Base-by-base conservation (phyloP, 2,888 invertebrate genomes). In the Coelogynopora nodosa region DNA sequence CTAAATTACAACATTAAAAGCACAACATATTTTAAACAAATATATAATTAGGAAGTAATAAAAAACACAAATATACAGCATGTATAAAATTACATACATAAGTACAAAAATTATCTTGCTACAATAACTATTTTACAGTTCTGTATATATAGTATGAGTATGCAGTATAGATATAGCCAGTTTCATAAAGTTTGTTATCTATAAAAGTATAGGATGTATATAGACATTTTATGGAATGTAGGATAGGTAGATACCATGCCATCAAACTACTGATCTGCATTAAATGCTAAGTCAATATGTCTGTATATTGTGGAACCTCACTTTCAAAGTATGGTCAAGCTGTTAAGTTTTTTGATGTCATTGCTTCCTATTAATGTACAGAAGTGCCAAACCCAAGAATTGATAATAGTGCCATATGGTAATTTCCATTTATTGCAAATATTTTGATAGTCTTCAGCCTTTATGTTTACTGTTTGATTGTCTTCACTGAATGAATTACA, bases 241-340 rank as follows among this genome's bases (percentile, higher is more conserved):
- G 49, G 18, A 49, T 49, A 49, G 18, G 49, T 49, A 49, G n/a
- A n/a, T n/a, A n/a, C 49, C 49, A 49, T 49, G 23, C 23, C 74
- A 23, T 23, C 74, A 5, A 74, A 23, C 74, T 74, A 74, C 74
- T 74, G 74, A 74, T 74, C 74, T 74, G 74, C 74, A 74, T 74
- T 74, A 74, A 74, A 74, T 74, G 74, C 74, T 74, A 23, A 74
- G 23, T 10, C 74, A 74, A 74, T 74, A 74, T 74, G 18, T 74
- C 74, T 74, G 74, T 74, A 74, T 23, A 74, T 74, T 74, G 27
- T 74, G 74, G 74, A 74, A 74, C 23, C 74, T 26, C 74, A 74
- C 23, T 74, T 74, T 74, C 23, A 23, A 74, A 74, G 74, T 23
- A 74, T 74, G 18, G 5, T 74, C 74, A 74, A 74, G 23, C 74